Evolutionary conservation across 2,113 vertebrate genomes (phyloP), one percentile per base, ranked within the genome.

Genomic region (Podarcis muralis): DNA sequence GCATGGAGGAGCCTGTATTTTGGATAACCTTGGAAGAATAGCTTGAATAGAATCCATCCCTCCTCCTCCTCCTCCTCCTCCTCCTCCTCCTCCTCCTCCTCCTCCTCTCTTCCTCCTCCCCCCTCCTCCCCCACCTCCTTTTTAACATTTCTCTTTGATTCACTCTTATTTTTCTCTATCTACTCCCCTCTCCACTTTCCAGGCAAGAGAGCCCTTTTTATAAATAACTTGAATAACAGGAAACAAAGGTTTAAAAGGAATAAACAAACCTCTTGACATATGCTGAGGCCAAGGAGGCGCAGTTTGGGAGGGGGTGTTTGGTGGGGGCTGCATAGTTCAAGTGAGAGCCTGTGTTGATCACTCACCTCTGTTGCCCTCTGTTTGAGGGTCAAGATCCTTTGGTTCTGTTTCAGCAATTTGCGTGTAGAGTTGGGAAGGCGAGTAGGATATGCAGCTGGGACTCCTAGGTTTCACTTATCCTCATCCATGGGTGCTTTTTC

Each of bases 191-290:
- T 37, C 40, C 0, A 4, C 13, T 0, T 81, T 4, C 76, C 66
- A 66, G 0, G 35, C 35, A 0, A 0, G 43, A 43, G 88, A 78
- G 78, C 77, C 48, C 86, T 90, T 92, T 88, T 88, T 88, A 94
- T 90, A 93, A 93, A 93, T 93, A 94, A 94, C 94, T 88, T 76
- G 72, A 79, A 77, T 91, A 88, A 82, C 87, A 89, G 92, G 92
- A 89, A 88, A 72, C 85, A 68, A 89, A 88, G 88, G 91, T 87
- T 4, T 16, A 65, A 92, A 89, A 82, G 32, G 25, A 79, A 81
- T 90, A 94, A 94, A 94, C 92, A 92, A 90, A 93, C 92, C 94
- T 95, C 93, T 93, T 57, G 25, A 90, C 88, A 57, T 94, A 92
- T 48, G 85, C 83, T 88, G 83, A 92, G 77, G 85, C 88, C 79